Evolutionary conservation across 1,140 invertebrate genomes (phyloP), one percentile per base, ranked within the genome.

Genomic region (Scaptomyza montana): DNA sequence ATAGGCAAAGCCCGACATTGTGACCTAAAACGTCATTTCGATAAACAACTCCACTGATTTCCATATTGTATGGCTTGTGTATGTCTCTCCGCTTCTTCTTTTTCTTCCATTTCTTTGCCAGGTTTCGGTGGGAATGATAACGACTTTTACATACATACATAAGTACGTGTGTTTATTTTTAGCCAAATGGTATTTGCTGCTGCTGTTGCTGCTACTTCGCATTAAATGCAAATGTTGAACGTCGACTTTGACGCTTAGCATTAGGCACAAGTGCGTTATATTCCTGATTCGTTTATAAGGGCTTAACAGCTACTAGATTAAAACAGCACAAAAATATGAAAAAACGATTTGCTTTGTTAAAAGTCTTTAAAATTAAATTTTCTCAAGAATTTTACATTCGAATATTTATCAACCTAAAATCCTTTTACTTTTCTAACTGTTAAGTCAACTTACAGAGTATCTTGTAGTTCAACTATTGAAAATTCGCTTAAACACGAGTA

Each of bases 31-130:
- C 57, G 36, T 50, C 21, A 49, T 30, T 51, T 45, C 62, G 55
- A 45, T 59, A 66, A 66, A 66, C 45, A 65, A 66, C 55, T 81
- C 16, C 30, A 19, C 59, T 57, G 63, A 75, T 80, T 80, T 80
- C 78, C 78, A 80, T 80, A 80, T 77, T 77, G 60, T 28, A 12
- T 28, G 33, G 5, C 7, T 47, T 19, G 49, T 39, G 30, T 33
- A 1, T 25, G 30, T 33, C 30, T 33, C 5, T 39, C 19, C n/a
- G 21, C 12, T 39, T 13, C 30, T 30, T 9, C 19, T 51, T 30
- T 5, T 51, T 51, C 9, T 8, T 41, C 12, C 39, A 39, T 28
- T 41, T 64, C 49, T 54, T 43, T 28, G 16, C 33, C 33, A 5
- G 21, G n/a, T 21, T 46, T 59, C 13, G 28, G 41, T 45, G 47